These are phyloP conservation scores for Scaptomyza montana DNA, from an alignment of 1,140 invertebrate species.

Conservation along the genomic window DNA sequence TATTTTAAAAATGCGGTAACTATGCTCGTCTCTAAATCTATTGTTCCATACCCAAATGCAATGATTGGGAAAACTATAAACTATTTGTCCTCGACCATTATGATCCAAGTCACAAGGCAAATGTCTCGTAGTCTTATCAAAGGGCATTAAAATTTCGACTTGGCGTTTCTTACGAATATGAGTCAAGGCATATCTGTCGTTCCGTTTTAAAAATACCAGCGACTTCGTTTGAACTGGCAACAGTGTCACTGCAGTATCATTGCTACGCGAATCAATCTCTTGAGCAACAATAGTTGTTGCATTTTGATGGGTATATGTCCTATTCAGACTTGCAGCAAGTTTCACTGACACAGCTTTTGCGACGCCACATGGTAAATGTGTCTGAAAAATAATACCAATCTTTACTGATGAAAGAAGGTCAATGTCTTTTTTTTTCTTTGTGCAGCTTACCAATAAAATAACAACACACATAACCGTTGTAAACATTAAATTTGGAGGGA, in stretches of 20 bases:
- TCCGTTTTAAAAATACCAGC: background rate
- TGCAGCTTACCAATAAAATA: slow-evolving; percentile 3
- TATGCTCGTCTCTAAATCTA: slow-evolving; percentile 2
- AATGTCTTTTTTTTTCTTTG: background rate
- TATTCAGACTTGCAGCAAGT: background rate
- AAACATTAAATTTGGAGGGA: background rate
- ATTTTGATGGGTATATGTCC: background rate
- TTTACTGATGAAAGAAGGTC: background rate
- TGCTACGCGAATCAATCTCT: background rate
- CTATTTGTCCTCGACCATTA: background rate
- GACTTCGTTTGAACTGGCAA: background rate
- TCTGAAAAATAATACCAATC: background rate
- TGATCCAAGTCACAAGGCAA: slow-evolving; percentile 29
- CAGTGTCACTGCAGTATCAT: background rate
- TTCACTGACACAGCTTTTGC: background rate
- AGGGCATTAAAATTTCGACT: slow-evolving; percentile 4
- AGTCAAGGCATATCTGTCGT: background rate
- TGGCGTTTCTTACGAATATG: slow-evolving; percentile 27
- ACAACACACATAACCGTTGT: background rate
- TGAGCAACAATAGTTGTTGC: background rate
- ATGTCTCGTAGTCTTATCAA: slow-evolving; percentile 26
- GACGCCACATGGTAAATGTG: background rate
- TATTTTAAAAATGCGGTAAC: slow-evolving; percentile 21
- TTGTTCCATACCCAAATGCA: slow-evolving; percentile 36
- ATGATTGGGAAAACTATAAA: slow-evolving; percentile 20